Conservation (phyloP, 1,140 invertebrate genomes). For the Helicoverpa armigera region DNA sequence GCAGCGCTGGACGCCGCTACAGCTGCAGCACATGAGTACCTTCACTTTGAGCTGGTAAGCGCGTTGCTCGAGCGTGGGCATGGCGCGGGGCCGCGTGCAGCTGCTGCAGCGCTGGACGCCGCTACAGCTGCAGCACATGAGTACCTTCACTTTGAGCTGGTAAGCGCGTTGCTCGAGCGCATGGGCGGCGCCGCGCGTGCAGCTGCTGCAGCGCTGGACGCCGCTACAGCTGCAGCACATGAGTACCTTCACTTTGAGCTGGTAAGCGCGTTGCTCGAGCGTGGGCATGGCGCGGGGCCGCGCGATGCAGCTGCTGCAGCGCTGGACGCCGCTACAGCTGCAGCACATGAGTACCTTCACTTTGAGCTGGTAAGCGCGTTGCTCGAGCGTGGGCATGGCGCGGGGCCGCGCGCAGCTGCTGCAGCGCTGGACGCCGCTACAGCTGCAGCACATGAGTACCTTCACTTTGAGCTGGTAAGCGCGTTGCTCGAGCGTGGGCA, state of each 20-base stretch:
- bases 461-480: conserved; percentile 92
- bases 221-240: no score
- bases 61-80: conserved; percentile 91
- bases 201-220: conserved; percentile 85
- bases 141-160: conserved; percentile 90
- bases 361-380: conserved; percentile 91
- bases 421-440: conserved; percentile 87
- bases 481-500: conserved; percentile 91
- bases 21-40: conserved; percentile 63
- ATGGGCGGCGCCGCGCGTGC: conserved; percentile 85
- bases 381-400: conserved; percentile 90
- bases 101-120: conserved; percentile 87
- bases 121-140: no score
- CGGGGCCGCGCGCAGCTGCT: conserved; percentile 78
- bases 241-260: conserved; percentile 89
- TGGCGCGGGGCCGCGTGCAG: conserved; percentile 84
- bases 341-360: conserved; percentile 87
- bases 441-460: conserved; percentile 63
- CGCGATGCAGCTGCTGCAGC: conserved; percentile 76
- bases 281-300: conserved; percentile 88
- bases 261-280: conserved; percentile 91
- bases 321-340: conserved; percentile 88
- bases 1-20: conserved; percentile 87
- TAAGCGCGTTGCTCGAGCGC: conserved; percentile 91
- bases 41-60: conserved; percentile 92